phyloP scores from a whole-genome alignment of 2,797 vertebrate genomes.

The Austrolebias charrua region DNA sequence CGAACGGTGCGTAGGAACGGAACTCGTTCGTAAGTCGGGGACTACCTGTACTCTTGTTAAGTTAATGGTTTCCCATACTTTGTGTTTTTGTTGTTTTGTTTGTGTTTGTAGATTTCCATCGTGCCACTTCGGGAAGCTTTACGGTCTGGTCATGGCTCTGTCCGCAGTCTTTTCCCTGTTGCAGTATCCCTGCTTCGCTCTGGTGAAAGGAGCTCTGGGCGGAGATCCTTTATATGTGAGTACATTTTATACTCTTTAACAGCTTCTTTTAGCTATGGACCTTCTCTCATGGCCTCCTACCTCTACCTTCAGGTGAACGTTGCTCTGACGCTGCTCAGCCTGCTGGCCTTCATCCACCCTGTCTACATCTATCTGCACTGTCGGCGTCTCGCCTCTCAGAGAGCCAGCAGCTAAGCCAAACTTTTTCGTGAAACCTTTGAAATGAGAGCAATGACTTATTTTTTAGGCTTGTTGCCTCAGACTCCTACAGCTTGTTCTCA shows the following conservation, averaged over 20 bases:
- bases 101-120: slow-evolving; percentile 82
- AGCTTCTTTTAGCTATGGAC: background rate
- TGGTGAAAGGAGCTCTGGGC: slow-evolving; percentile 80
- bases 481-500: background rate
- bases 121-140: slow-evolving; percentile 91
- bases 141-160: slow-evolving; percentile 84
- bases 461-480: background rate
- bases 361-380: slow-evolving; percentile 80
- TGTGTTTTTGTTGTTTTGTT: background rate
- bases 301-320: slow-evolving; percentile 81
- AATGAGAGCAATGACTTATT: background rate
- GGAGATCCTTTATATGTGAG: slow-evolving; percentile 88
- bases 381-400: slow-evolving; percentile 42
- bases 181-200: slow-evolving; percentile 86
- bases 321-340: slow-evolving; percentile 75
- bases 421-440: slow-evolving; percentile 25
- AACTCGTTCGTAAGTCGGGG: too few species aligned
- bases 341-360: slow-evolving; percentile 85
- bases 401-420: slow-evolving; percentile 19
- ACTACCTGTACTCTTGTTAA: too few species aligned
- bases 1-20: too few species aligned
- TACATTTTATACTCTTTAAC: slow-evolving; percentile 16
- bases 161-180: slow-evolving; percentile 86
- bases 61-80: too few species aligned
- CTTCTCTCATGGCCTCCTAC: background rate